Evolutionary conservation across 1,140 invertebrate species (phyloP).

Genomic region (Oryzaephilus surinamensis): DNA sequence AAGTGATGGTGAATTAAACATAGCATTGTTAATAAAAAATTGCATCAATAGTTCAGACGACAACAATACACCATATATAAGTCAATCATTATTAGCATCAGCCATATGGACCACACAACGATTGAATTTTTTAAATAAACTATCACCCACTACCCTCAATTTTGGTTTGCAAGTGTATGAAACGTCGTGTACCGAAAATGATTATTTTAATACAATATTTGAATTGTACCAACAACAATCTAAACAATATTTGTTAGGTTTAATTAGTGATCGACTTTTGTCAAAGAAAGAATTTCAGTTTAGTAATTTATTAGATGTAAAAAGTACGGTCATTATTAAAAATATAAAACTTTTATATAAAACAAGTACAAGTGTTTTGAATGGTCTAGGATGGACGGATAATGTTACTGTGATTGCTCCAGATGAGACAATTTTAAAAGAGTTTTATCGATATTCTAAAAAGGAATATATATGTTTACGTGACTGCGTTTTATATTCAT

Average conservation of each 20-base stretch:
- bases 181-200: constrained; percentile 18
- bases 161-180: constrained; percentile 23
- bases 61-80: background rate
- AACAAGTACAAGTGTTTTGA: constrained; percentile 20
- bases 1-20: constrained; percentile 10
- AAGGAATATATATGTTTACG: constrained; percentile 26
- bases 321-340: constrained; percentile 2
- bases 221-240: constrained; percentile 20
- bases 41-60: constrained; percentile 4
- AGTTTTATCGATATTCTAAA: constrained; percentile 24
- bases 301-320: constrained; percentile 18
- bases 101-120: constrained; percentile 26
- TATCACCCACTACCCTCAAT: constrained; percentile 13
- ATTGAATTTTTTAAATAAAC: constrained; percentile 23
- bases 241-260: constrained; percentile 16
- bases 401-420: constrained; percentile 27
- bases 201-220: constrained; percentile 24
- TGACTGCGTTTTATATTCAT: constrained; percentile 14
- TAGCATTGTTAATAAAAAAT: constrained; percentile 12
- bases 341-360: constrained; percentile 15
- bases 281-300: constrained; percentile 19
- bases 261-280: constrained; percentile 13
- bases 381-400: constrained; percentile 19
- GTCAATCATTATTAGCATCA: constrained; percentile 16
- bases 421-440: constrained; percentile 18